Conservation (phyloP, 2,797 vertebrate species). For the Jordanella pulchra region DNA sequence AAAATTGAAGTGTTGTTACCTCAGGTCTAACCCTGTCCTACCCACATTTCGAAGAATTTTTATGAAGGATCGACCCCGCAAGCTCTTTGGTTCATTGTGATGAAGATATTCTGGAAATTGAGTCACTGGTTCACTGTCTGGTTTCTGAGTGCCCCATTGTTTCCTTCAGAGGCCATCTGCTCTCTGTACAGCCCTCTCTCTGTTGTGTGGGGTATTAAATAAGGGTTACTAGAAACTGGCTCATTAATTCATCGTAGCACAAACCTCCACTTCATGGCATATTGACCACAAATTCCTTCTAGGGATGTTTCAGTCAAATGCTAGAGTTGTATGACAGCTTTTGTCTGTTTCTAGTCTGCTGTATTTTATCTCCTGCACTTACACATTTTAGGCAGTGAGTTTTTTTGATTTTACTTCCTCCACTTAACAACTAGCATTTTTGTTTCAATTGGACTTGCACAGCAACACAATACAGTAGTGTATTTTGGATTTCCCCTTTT, state of each 20-base stretch:
- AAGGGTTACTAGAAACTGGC: slow-evolving; percentile 58
- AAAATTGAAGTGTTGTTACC: slow-evolving; percentile 42
- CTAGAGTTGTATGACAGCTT: slow-evolving; percentile 68
- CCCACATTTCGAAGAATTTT: slow-evolving; percentile 30
- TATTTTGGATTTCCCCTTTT: slow-evolving; percentile 54
- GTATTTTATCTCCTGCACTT: slow-evolving; percentile 58
- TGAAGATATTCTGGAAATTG: slow-evolving; percentile 67
- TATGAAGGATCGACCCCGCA: slow-evolving; percentile 22
- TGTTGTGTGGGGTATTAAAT: slow-evolving; percentile 61
- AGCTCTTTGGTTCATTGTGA: slow-evolving; percentile 38
- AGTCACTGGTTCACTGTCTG: slow-evolving; percentile 64
- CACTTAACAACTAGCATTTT: slow-evolving; percentile 64
- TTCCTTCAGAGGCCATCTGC: slow-evolving; percentile 69
- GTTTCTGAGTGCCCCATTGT: slow-evolving; percentile 76
- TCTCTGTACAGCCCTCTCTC: slow-evolving; percentile 68
- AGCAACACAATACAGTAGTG: slow-evolving; percentile 24
- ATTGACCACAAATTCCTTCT: slow-evolving; percentile 60
- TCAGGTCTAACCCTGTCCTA: slow-evolving; percentile 39
- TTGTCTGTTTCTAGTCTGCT: slow-evolving; percentile 67
- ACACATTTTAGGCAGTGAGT: slow-evolving; percentile 42
- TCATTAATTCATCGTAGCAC: slow-evolving; percentile 68
- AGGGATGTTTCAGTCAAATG: slow-evolving; percentile 52
- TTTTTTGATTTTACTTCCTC: slow-evolving; percentile 51
- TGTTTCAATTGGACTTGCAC: slow-evolving; percentile 34
- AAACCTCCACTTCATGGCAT: slow-evolving; percentile 60